Percentiles rank a stretch among this genome's conserved stretches.
These are phyloP conservation scores for Cynoglossus semilaevis DNA, from an alignment of 2,113 vertebrate genomes.

Conservation along the genomic window DNA sequence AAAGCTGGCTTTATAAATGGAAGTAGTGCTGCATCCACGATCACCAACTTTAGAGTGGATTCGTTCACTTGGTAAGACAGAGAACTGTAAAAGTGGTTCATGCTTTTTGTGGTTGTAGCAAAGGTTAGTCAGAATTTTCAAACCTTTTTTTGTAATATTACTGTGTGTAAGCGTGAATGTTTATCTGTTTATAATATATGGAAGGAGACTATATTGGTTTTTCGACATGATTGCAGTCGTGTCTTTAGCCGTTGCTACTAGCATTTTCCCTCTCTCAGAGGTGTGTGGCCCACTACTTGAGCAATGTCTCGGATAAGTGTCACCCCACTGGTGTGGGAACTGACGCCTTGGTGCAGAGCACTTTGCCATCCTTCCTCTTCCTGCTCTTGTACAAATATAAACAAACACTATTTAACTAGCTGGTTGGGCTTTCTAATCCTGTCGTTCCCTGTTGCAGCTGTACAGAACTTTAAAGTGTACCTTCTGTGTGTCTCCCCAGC, in stretches of 20 bases:
- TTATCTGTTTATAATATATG: too few relatives aligned
- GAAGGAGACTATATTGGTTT: too few relatives aligned
- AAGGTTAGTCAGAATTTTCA: too few relatives aligned
- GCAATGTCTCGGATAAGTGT: constrained; percentile 55
- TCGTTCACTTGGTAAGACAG: constrained; percentile 63
- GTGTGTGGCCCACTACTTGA: constrained; percentile 29
- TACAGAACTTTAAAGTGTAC: background rate
- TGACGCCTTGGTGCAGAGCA: constrained; percentile 45
- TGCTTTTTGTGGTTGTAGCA: too few relatives aligned
- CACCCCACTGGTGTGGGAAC: constrained; percentile 32
- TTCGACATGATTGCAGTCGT: background rate
- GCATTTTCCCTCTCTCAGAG: constrained; percentile 3
- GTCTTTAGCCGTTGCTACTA: background rate
- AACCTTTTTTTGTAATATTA: too few relatives aligned
- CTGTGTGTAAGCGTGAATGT: too few relatives aligned
- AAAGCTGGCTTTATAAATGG: constrained; percentile 42
- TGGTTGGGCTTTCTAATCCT: too few relatives aligned
- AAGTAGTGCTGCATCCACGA: constrained; percentile 55
- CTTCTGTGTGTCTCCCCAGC: constrained; percentile 73
- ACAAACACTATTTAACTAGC: constrained; percentile 8
- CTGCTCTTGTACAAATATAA: constrained; percentile 21
- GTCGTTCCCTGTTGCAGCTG: too few relatives aligned
- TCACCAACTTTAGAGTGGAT: constrained; percentile 64
- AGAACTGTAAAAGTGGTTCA: background rate
- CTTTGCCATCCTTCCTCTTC: constrained; percentile 32